These are phyloP conservation scores for Eurytoma adleriae DNA, from an alignment of 2,888 invertebrate genomes.

Conservation along the genomic window DNA sequence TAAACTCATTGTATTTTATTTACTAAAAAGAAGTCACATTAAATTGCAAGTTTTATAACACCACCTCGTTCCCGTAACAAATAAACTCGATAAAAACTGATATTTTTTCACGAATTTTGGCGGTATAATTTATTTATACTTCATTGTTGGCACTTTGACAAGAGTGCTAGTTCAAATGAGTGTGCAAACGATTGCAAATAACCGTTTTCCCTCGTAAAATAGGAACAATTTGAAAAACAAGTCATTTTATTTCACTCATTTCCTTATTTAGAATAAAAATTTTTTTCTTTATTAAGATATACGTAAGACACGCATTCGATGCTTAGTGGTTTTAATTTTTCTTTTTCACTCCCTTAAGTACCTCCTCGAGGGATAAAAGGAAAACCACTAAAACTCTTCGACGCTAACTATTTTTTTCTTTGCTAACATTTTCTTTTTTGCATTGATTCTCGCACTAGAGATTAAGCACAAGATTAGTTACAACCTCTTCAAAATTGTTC, in stretches of 20 bases:
- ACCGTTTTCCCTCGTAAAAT: constrained; percentile 7
- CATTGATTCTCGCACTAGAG: constrained; percentile 40
- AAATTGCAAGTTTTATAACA: not conserved
- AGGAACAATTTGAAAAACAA: constrained; percentile 34
- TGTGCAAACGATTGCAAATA: constrained; percentile 16
- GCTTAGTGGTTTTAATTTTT: constrained; percentile 3
- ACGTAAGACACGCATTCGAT: constrained; percentile 8
- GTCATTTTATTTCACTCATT: constrained; percentile 7
- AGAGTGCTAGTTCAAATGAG: constrained; percentile 37
- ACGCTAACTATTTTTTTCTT: constrained; percentile 4
- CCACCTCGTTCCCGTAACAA: constrained; percentile 16
- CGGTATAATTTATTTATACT: constrained; percentile 34
- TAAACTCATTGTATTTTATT: not conserved
- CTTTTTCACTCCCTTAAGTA: not conserved
- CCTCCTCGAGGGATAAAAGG: not conserved
- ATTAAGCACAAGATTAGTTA: constrained; percentile 46
- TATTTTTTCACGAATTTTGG: constrained; percentile 29
- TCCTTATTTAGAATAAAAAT: constrained; percentile 36
- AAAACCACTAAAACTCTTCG: constrained; percentile 14
- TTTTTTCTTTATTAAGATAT: not conserved
- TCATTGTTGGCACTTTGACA: constrained; percentile 44
- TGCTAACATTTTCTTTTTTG: constrained; percentile 10
- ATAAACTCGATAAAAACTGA: constrained; percentile 10
- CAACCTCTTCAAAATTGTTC: constrained; percentile 10
- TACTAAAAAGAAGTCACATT: not conserved